Evolutionary conservation across 30 jellyfish, hydroid and myxozoan genomes (phyloP), one percentile per base, ranked within the genome.

Genomic region (Aurelia sp.): DNA sequence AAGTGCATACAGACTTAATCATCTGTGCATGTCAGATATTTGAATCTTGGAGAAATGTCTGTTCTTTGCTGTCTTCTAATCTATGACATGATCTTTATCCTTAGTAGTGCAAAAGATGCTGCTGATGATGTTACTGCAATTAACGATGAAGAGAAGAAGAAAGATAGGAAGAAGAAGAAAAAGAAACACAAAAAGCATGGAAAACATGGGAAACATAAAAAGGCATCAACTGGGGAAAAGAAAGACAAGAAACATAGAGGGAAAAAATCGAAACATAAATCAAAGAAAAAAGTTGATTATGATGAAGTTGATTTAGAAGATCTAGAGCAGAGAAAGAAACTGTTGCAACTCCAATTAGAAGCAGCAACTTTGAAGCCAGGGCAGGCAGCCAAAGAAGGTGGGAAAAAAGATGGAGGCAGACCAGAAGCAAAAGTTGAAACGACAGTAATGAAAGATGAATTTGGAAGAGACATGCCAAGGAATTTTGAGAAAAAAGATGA

Each of bases 251-350:
- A 68, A 15, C 81, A 55, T 35, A 84, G 88, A 74, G 79, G 89
- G 82, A 78, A 84, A 52, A 78, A 62, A 20, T 58, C 62, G 23
- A 76, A 81, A 74, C 55, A 19, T 64, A 84, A 71, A 37, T 21
- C 70, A 33, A 73, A 74, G 47, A 74, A 86, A 40, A 87, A 23
- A 20, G 79, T 19, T 22, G 86, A 51, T 23, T 82, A 64, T 23
- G 97, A 84, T 68, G 82, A 82, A 84, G 95, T 89, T 20, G 97
- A 93, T 55, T 64, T 93, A 41, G 98, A 87, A 51, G 94, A 82
- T 53, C 74, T 93, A 59, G 98, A 93, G 66, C 48, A 71, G 51
- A 78, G 97, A 41, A 93, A 93, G 74, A 64, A 70, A 70, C 12
- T 82, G 30, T 71, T 93, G 80, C 96, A 88, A 63, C 57, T 47